A percentile compares a stretch with the other conserved stretches of the same genome.
Evolutionary conservation across 1,140 invertebrate genomes (phyloP).

Genomic region (Drosophila eugracilis): DNA sequence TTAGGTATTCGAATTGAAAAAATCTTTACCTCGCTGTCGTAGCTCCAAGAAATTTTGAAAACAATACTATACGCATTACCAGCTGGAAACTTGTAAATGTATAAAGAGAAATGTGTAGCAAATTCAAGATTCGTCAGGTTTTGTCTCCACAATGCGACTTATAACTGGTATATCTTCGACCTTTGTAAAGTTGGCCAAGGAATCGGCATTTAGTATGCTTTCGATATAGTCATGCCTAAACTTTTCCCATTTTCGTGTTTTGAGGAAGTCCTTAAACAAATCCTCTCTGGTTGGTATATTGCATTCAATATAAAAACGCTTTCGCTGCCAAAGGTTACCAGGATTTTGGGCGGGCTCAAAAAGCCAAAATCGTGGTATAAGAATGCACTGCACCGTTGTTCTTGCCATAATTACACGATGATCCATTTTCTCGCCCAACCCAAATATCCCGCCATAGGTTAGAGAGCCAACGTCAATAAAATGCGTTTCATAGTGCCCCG

Average conservation of each 20-base stretch:
- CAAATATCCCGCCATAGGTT: conserved; percentile 77
- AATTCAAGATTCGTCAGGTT: conserved; percentile 23
- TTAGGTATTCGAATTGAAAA: neutral
- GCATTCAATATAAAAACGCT: conserved; percentile 86
- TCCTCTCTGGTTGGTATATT: conserved; percentile 85
- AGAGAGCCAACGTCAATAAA: conserved; percentile 81
- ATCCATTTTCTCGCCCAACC: conserved; percentile 86
- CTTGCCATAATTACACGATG: conserved; percentile 86
- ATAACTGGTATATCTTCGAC: conserved; percentile 75
- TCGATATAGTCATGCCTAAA: conserved; percentile 85
- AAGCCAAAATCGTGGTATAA: conserved; percentile 87
- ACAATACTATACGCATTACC: conserved; percentile 2
- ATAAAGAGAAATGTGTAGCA: conserved; percentile 2
- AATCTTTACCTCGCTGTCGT: neutral
- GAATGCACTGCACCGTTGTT: conserved; percentile 85
- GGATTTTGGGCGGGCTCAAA: conserved; percentile 85
- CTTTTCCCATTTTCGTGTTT: conserved; percentile 85
- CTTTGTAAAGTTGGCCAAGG: conserved; percentile 36
- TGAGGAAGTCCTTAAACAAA: conserved; percentile 85
- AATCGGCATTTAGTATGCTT: conserved; percentile 14
- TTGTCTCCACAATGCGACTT: conserved; percentile 64
- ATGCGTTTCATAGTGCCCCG: conserved; percentile 41
- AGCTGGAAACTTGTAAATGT: conserved; percentile 5
- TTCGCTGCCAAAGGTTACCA: conserved; percentile 87
- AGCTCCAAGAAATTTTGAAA: neutral